phyloP scores from a whole-genome alignment of 2,888 invertebrate genomes.

The Drosophila peninsularis region DNA sequence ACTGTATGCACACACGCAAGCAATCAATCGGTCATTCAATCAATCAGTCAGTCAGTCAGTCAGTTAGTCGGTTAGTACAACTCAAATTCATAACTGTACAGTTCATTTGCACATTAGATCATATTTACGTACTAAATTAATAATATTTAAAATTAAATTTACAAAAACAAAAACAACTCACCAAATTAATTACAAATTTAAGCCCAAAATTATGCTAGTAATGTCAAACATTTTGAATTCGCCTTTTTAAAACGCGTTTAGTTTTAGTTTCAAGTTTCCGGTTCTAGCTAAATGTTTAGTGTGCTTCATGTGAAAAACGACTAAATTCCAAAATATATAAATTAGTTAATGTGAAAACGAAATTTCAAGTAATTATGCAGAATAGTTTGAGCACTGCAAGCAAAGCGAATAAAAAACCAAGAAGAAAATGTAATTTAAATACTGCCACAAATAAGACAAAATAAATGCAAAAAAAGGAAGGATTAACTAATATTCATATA shows the following conservation, averaged over 20 bases:
- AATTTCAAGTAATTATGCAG: neutral
- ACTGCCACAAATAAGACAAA: constrained; percentile 81
- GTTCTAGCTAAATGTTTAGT: constrained; percentile 70
- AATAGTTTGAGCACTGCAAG: constrained; percentile 35
- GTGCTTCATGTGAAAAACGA: constrained; percentile 53
- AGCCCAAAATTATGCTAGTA: constrained; percentile 68
- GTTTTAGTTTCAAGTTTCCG: constrained; percentile 50
- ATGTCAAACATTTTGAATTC: constrained; percentile 80
- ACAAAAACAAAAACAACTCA: constrained; percentile 13
- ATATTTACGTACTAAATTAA: constrained; percentile 36
- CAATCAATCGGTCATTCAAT: constrained; percentile 62
- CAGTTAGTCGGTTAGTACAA: constrained; percentile 43
- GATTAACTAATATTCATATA: constrained; percentile 43
- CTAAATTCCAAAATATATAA: constrained; percentile 18
- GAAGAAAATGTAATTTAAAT: constrained; percentile 74
- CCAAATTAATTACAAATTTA: constrained; percentile 1
- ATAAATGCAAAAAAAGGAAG: constrained; percentile 52
- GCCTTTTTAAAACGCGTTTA: constrained; percentile 67
- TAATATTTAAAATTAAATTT: constrained; percentile 31
- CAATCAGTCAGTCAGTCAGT: constrained; percentile 42
- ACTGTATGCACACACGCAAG: constrained; percentile 23
- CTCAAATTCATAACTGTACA: constrained; percentile 62
- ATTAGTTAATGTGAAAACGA: constrained; percentile 8
- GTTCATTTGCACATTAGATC: constrained; percentile 69
- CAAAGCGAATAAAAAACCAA: constrained; percentile 28